Base-by-base conservation (phyloP, 2,888 invertebrate genomes). In the Noctua pronuba region DNA sequence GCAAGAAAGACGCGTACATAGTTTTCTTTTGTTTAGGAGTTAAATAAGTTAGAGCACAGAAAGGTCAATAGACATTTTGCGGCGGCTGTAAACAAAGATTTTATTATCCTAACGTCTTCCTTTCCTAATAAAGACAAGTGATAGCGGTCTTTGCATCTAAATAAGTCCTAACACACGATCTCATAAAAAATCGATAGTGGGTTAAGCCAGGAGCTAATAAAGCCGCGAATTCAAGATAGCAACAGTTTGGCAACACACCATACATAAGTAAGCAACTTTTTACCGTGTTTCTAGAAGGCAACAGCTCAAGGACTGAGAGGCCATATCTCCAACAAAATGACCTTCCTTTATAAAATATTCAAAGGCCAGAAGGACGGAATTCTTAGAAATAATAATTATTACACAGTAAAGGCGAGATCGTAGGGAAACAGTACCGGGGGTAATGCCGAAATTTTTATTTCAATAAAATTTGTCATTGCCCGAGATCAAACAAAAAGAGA, bases 271-370 rank as follows among this genome's bases (percentile, higher is more conserved):
- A 91, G 58, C 75, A 76, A 85, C 72, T 89, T 89, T 88, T 88
- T 87, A 77, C 84, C 85, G 85, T 84, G 79, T 88, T 87, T 88
- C 85, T 86, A 85, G 84, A 82, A 89, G 82, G 82, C 81, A 88
- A 84, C 84, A 83, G 78, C 82, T 86, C 87, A 84, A 85, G 79
- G 75, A 80, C 81, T 71, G 28, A n/a, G 21, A 58, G 77, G 83
- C 89, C 80, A 88, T 89, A 90, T 90, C 88, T 88, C 83, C 83
- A 77, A 83, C 85, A 85, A 88, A 91, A 91, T 90, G 88, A 89
- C 90, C 88, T 88, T 76, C 80, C 82, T 90, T 85, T 81, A 90
- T 92, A 86, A 90, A 92, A 90, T 91, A 92, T 92, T 92, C 88
- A 91, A 83, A 82, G 72, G 80, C 77, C 76, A 86, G 88, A 88